phyloP scores from a whole-genome alignment of 1,140 invertebrate species.

The Phocides pigmalion region DNA sequence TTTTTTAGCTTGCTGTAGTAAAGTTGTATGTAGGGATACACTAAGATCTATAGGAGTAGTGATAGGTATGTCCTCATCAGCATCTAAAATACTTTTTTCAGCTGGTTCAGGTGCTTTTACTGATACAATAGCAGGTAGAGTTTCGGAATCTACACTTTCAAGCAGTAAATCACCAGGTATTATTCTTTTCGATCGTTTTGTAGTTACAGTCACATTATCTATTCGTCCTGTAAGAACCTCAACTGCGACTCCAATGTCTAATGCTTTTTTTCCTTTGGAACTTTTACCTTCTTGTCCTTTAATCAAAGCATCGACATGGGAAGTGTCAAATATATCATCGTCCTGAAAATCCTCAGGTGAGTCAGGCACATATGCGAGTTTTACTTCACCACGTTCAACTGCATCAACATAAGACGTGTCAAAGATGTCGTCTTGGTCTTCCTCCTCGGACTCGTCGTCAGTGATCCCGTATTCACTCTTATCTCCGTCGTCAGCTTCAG shows the following conservation, averaged over 20 bases:
- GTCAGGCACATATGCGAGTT: constrained; percentile 94
- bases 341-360: constrained; percentile 88
- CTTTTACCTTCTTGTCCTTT: constrained; percentile 89
- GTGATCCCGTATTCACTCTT: constrained; percentile 86
- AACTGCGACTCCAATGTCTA: constrained; percentile 92
- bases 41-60: constrained; percentile 86
- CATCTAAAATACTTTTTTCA: constrained; percentile 89
- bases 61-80: constrained; percentile 87
- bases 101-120: constrained; percentile 44
- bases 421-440: constrained; percentile 93
- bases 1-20: constrained; percentile 76
- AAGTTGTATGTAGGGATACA: constrained; percentile 84
- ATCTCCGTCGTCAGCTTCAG: constrained; percentile 59
- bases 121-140: constrained; percentile 20
- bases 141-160: constrained; percentile 86
- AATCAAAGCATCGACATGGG: constrained; percentile 92
- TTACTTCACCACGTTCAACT: constrained; percentile 92
- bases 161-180: constrained; percentile 88
- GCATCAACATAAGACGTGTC: constrained; percentile 94
- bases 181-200: constrained; percentile 84
- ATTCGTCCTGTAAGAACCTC: constrained; percentile 93
- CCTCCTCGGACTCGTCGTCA: constrained; percentile 88
- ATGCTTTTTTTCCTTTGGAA: constrained; percentile 89
- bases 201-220: constrained; percentile 86
- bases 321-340: constrained; percentile 92